Conservation (phyloP, 2,113 vertebrate species). For the Microtus ochrogaster region DNA sequence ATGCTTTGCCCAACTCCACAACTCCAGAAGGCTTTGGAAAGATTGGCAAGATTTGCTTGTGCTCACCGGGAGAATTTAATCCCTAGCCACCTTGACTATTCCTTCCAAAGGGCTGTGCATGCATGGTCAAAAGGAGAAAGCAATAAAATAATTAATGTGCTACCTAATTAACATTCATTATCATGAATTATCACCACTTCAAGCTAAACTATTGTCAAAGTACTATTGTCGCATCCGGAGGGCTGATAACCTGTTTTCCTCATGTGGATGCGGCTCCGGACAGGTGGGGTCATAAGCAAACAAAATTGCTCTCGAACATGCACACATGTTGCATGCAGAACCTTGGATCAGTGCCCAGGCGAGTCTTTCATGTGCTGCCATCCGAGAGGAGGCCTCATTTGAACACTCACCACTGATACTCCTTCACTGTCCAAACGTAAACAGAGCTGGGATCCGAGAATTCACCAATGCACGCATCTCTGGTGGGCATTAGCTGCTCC, state of each 20-base stretch:
- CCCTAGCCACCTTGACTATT: background rate
- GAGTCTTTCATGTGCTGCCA: constrained; percentile 75
- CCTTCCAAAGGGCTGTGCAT: background rate
- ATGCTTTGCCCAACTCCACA: constrained; percentile 43
- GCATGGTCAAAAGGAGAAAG: background rate
- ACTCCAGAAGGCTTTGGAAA: constrained; percentile 15
- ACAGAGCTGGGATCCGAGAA: constrained; percentile 60
- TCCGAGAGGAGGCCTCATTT: constrained; percentile 73
- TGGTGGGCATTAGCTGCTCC: constrained; percentile 56
- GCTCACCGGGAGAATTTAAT: background rate
- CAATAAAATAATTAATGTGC: background rate
- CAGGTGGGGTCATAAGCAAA: constrained; percentile 62
- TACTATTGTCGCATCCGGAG: background rate
- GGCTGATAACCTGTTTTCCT: background rate
- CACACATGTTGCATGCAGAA: constrained; percentile 64
- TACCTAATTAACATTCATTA: background rate
- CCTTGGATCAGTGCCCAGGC: constrained; percentile 67
- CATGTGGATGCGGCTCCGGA: constrained; percentile 53
- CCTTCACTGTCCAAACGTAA: constrained; percentile 70
- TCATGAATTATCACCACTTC: background rate
- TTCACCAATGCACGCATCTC: constrained; percentile 44
- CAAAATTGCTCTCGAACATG: constrained; percentile 67
- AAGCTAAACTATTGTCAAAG: background rate
- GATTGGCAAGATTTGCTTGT: background rate
- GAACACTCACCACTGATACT: constrained; percentile 73